Evolutionary conservation across 1,140 invertebrate species (phyloP).

Genomic region (Neomicropteryx cornuta): DNA sequence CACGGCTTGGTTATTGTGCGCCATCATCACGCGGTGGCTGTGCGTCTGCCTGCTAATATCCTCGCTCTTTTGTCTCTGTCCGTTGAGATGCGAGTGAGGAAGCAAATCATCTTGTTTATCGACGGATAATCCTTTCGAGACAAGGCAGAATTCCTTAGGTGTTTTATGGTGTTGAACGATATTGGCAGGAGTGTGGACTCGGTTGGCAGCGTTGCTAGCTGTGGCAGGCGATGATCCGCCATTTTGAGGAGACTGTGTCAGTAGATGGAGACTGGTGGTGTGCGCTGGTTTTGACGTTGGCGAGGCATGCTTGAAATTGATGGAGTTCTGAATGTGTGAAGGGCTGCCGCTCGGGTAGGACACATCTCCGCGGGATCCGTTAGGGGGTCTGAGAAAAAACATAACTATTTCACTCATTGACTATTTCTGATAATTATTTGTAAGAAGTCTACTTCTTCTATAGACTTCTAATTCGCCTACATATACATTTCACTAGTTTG

Average conservation of each 20-base stretch:
- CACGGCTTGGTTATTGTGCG: constrained; percentile 2
- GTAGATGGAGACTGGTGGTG: too few relatives aligned
- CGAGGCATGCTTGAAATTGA: constrained; percentile 19
- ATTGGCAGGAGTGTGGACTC: constrained; percentile 30
- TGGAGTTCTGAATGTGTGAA: constrained; percentile 24
- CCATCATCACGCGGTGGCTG: too few relatives aligned
- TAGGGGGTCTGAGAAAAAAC: constrained; percentile 26
- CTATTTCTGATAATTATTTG: too few relatives aligned
- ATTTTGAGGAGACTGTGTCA: too few relatives aligned
- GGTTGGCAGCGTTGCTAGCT: constrained; percentile 19
- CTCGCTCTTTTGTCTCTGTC: constrained; percentile 13
- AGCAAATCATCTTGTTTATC: constrained; percentile 9
- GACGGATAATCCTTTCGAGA: constrained; percentile 12
- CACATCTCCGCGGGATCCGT: constrained; percentile 27
- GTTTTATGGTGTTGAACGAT: constrained; percentile 23
- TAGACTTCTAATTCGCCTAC: too few relatives aligned
- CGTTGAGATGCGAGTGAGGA: constrained; percentile 22
- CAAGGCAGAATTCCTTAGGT: constrained; percentile 15
- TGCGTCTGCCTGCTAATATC: constrained; percentile 3
- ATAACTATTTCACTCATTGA: too few relatives aligned
- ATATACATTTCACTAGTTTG: too few relatives aligned
- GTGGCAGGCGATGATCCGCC: constrained; percentile 23
- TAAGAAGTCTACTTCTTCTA: too few relatives aligned
- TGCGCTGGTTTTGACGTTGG: constrained; percentile 9
- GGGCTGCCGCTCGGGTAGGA: constrained; percentile 21